Percentiles rank a stretch among this genome's conserved stretches.
These are phyloP conservation scores for Bubo bubo DNA, from an alignment of 2,113 vertebrate species.

Conservation along the genomic window DNA sequence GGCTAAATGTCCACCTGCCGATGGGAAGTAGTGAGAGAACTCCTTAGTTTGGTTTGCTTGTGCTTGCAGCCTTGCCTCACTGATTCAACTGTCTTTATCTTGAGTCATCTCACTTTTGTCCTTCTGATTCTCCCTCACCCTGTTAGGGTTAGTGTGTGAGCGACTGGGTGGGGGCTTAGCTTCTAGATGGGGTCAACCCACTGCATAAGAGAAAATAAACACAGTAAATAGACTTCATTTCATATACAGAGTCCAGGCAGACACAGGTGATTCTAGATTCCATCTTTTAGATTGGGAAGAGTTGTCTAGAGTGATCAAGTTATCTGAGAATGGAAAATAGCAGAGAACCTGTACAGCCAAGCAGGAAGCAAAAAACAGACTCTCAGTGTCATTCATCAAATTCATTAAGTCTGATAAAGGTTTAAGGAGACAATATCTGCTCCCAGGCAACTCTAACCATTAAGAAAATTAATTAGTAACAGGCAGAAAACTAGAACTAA, in stretches of 20 bases:
- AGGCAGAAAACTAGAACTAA: neutral
- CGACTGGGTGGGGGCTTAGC: neutral
- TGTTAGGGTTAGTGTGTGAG: rapidly evolving
- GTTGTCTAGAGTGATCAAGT: neutral
- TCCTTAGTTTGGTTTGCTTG: neutral
- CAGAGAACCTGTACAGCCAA: neutral
- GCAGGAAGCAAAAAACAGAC: neutral
- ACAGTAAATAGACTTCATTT: neutral
- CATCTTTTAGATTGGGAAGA: neutral
- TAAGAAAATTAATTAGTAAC: neutral
- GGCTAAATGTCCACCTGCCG: neutral
- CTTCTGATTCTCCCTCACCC: neutral
- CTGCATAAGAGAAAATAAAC: neutral
- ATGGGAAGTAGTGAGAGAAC: neutral
- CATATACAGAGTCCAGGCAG: neutral
- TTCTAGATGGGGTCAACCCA: neutral
- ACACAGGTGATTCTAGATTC: neutral
- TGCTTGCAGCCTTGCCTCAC: neutral
- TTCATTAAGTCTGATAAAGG: neutral
- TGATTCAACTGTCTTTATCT: neutral
- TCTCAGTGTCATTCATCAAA: neutral
- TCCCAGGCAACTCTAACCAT: neutral
- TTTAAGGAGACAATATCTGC: neutral
- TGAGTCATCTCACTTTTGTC: neutral
- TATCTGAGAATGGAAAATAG: neutral